A percentile compares a stretch with the other conserved stretches of the same genome.
phyloP scores from a whole-genome alignment of 1,140 invertebrate species.

The Listronotus bonariensis region DNA sequence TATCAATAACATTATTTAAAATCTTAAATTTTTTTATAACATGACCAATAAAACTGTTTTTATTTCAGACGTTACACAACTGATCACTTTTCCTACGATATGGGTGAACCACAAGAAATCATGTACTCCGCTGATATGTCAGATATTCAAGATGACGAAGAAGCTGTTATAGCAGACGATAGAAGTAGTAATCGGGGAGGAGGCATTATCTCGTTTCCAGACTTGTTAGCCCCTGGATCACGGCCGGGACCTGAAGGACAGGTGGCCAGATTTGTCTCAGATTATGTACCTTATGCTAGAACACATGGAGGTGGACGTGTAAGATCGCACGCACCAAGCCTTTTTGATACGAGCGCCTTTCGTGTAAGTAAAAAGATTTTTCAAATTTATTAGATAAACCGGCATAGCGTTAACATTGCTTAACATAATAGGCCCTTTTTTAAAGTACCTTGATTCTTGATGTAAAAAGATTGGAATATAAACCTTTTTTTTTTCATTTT shows the following conservation, averaged over 20 bases:
- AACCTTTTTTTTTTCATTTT: too few species aligned
- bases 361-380: constrained; percentile 42
- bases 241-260: constrained; percentile 39
- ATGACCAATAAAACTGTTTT: background rate
- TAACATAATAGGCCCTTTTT: background rate
- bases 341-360: constrained; percentile 46
- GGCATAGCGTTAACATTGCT: background rate
- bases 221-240: constrained; percentile 52
- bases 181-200: constrained; percentile 18
- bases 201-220: constrained; percentile 54
- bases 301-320: constrained; percentile 27
- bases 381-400: background rate
- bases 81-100: constrained; percentile 30
- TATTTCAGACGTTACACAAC: constrained; percentile 27
- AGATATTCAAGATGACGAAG: constrained; percentile 16
- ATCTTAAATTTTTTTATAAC: too few species aligned
- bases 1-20: too few species aligned
- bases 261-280: constrained; percentile 37
- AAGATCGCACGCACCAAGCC: constrained; percentile 40
- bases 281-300: constrained; percentile 36
- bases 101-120: constrained; percentile 31
- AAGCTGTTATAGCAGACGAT: constrained; percentile 7
- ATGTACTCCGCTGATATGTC: constrained; percentile 27
- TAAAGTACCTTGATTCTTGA: background rate
- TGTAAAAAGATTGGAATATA: too few species aligned